Base-by-base conservation (phyloP, 2,888 invertebrate species). In the Trichogramma dendrolimi region DNA sequence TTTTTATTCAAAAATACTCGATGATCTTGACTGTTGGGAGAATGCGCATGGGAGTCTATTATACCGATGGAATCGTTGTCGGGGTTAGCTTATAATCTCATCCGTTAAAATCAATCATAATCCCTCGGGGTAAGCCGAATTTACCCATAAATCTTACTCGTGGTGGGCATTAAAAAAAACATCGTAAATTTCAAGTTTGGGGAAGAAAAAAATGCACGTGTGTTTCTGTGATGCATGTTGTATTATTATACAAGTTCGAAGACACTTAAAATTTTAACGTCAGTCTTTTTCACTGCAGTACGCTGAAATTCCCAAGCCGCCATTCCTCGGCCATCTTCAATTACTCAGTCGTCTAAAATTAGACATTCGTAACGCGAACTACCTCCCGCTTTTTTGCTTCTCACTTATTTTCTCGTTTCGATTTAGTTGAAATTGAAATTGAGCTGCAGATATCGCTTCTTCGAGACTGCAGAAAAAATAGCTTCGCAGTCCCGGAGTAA, bases 401-500 rank as follows among this genome's bases (percentile, higher is more conserved):
- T 55, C 27, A 27, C 27, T 27, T 27, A 27, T 27, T 27, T 27
- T 27, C 27, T 27, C 27, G 27, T 27, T 27, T 27, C 27, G n/a
- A n/a, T 6, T 49, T 14, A 14, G 50, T 56, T 59, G 46, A 64
- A 64, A 64, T 64, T 64, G 61, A 64, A 64, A 27, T 27, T 27
- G 27, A 27, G 27, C 27, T 27, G 27, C 27, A 27, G 27, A 27
- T 27, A 27, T 27, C 27, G 27, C 27, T 27, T 27, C 27, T 27
- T 27, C 27, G 27, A 27, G 27, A 27, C 27, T 27, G 27, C 27
- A 62, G 50, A 61, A 52, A 61, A 60, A 58, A 56, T 52, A 42
- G 40, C 52, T 59, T 55, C 27, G 53, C 40, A 46, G 46, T 2
- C 10, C 46, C 43, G n/a, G 70, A 67, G 71, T 69, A 71, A 73